phyloP scores from a whole-genome alignment of 1,140 invertebrate genomes.

The Leptestheria dahalacensis region DNA sequence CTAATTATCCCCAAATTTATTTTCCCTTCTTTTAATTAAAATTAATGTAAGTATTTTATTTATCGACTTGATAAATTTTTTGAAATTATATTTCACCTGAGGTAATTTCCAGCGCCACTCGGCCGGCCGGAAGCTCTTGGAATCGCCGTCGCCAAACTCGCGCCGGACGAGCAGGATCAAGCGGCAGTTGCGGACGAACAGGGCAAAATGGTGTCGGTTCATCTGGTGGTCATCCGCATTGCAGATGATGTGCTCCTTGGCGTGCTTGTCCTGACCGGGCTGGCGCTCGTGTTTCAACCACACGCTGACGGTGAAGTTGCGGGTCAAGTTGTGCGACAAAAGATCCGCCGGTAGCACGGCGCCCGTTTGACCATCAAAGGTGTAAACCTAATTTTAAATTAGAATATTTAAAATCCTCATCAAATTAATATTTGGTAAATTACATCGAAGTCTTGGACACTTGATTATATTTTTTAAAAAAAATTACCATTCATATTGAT shows the following conservation, averaged over 20 bases:
- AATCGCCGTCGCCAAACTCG: conserved; percentile 76
- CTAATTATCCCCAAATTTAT: too few species aligned
- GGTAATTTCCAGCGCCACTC: conserved; percentile 93
- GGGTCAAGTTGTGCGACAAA: conserved; percentile 44
- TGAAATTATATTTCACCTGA: conserved; percentile 43
- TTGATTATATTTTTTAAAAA: too few species aligned
- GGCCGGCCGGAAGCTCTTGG: conserved; percentile 90
- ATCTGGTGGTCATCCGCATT: conserved; percentile 94
- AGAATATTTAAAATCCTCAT: too few species aligned
- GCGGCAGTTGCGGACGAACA: conserved; percentile 92
- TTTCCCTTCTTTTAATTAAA: too few species aligned
- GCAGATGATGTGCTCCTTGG: conserved; percentile 89
- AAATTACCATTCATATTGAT: too few species aligned
- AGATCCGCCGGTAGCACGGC: conserved; percentile 29
- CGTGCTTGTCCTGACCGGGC: conserved; percentile 59
- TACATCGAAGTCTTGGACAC: too few species aligned
- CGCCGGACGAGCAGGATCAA: conserved; percentile 80
- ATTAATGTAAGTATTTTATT: too few species aligned
- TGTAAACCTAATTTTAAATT: conserved; percentile 13
- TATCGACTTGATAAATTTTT: too few species aligned
- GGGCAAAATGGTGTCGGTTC: conserved; percentile 94
- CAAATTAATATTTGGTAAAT: too few species aligned
- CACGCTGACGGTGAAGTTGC: conserved; percentile 73
- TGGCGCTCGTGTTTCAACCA: conserved; percentile 77
- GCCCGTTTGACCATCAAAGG: conserved; percentile 30